Evolutionary conservation across 2,113 vertebrate species (phyloP).

Genomic region (Zeus faber): DNA sequence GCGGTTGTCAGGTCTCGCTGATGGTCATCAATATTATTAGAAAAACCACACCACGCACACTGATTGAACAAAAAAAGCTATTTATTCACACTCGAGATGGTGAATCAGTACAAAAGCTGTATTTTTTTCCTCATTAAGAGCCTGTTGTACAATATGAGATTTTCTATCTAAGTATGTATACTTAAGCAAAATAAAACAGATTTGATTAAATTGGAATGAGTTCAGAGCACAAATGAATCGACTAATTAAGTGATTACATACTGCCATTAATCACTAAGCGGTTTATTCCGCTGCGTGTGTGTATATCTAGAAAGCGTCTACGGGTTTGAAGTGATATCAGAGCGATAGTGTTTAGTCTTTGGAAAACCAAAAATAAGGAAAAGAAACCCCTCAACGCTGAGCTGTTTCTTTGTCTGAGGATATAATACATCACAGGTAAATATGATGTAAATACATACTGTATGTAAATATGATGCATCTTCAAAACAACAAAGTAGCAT

Average conservation of each 20-base stretch:
- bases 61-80: not conserved
- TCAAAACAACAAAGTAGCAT: no score
- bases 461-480: no score
- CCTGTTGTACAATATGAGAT: not conserved
- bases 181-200: constrained; percentile 11
- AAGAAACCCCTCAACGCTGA: no score
- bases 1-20: constrained; percentile 13
- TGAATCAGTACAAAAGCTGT: constrained; percentile 1
- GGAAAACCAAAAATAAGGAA: no score
- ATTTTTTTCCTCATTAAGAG: constrained; percentile 21
- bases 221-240: constrained; percentile 1
- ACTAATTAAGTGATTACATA: constrained; percentile 19
- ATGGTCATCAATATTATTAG: constrained; percentile 29
- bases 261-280: constrained; percentile 4
- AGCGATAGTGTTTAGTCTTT: no score
- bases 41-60: not conserved
- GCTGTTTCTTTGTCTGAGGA: no score
- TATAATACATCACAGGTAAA: no score
- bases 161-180: constrained; percentile 1
- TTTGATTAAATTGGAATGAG: constrained; percentile 14
- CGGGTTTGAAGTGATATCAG: not conserved
- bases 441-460: no score
- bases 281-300: not conserved
- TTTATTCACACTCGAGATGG: constrained; percentile 16
- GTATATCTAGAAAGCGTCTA: not conserved